Conservation (phyloP, 2,888 invertebrate species). For the Eulithis prunata region DNA sequence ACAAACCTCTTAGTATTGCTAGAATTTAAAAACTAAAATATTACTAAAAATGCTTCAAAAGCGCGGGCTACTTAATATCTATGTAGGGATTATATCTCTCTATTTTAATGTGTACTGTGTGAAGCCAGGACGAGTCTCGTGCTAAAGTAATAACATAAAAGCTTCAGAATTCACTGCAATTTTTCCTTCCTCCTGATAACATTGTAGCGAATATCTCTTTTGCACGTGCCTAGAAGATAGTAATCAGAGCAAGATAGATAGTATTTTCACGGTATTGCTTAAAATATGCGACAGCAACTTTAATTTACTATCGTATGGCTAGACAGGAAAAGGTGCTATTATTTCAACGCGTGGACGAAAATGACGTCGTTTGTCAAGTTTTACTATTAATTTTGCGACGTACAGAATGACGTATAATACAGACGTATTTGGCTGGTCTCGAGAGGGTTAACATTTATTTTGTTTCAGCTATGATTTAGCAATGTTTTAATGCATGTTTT, state of each 20-base stretch:
- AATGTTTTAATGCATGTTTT: constrained; percentile 33
- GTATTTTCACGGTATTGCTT: constrained; percentile 54
- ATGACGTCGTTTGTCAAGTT: constrained; percentile 44
- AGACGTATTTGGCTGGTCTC: not conserved
- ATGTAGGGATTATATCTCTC: not conserved
- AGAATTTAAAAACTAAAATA: not conserved
- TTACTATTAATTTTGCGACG: constrained; percentile 17
- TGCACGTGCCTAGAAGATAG: constrained; percentile 56
- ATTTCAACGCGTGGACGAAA: constrained; percentile 40
- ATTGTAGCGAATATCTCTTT: constrained; percentile 45
- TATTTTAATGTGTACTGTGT: no score
- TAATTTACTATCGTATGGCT: constrained; percentile 53
- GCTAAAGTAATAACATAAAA: no score
- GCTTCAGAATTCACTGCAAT: not conserved
- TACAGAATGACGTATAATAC: no score
- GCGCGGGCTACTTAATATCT: not conserved
- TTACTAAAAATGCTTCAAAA: not conserved
- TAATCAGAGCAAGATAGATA: constrained; percentile 68
- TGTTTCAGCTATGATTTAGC: constrained; percentile 1
- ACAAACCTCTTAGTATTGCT: not conserved
- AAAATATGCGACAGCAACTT: constrained; percentile 52
- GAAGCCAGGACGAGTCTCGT: no score
- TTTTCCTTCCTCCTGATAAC: constrained; percentile 3
- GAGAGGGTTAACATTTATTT: constrained; percentile 3
- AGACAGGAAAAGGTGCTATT: constrained; percentile 48